phyloP scores from a whole-genome alignment of 2,888 invertebrate species.

The Diarsia mendica region DNA sequence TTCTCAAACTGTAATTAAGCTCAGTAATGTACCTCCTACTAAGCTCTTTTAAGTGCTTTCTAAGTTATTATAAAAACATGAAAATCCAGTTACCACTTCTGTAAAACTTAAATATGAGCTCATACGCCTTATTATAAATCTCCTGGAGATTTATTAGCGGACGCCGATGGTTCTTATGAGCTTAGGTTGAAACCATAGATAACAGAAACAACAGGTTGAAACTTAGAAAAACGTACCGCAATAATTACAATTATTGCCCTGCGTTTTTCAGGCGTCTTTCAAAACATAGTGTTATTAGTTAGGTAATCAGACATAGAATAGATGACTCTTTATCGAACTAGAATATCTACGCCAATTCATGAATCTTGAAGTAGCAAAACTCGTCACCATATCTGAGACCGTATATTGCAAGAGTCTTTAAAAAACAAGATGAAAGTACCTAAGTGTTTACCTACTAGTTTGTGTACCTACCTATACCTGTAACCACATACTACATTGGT shows the following conservation, averaged over 20 bases:
- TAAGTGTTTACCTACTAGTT: constrained; percentile 33
- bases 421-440: constrained; percentile 25
- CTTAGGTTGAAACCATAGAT: too few relatives aligned
- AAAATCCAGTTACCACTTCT: neutral
- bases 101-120: too few relatives aligned
- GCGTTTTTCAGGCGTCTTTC: too few relatives aligned
- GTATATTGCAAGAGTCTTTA: neutral
- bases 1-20: neutral
- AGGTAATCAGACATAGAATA: neutral
- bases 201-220: too few relatives aligned
- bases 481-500: constrained; percentile 2
- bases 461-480: neutral
- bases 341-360: neutral
- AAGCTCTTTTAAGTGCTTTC: constrained; percentile 5
- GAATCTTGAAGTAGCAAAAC: neutral
- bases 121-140: too few relatives aligned
- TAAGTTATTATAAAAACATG: neutral
- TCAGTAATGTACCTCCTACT: neutral
- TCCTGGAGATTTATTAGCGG: too few relatives aligned
- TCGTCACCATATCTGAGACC: too few relatives aligned
- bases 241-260: too few relatives aligned
- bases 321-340: neutral
- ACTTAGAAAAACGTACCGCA: too few relatives aligned
- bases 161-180: too few relatives aligned
- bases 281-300: neutral